Evolutionary conservation across 2,888 invertebrate species (phyloP).

Genomic region (Eutolmus rufibarbis): DNA sequence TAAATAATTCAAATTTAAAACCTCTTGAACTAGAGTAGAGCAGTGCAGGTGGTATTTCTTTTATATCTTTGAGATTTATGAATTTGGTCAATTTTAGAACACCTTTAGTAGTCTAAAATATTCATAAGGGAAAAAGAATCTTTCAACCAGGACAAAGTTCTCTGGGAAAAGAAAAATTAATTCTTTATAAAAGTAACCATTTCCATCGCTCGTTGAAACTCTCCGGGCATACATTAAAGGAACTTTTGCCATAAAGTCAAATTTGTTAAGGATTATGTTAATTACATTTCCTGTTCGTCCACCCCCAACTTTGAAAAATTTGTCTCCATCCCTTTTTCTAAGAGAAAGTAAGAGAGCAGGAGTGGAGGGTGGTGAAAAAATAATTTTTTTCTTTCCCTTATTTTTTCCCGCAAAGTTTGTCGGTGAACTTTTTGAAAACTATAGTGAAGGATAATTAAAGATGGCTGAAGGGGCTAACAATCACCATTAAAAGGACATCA

Average conservation of each 20-base stretch:
- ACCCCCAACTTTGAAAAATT: not conserved
- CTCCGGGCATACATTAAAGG: not conserved
- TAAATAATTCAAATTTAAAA: not conserved
- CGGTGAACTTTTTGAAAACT: constrained; percentile 6
- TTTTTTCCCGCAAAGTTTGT: not conserved
- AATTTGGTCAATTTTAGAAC: not conserved
- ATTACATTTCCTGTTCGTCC: not conserved
- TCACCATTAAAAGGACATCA: constrained; percentile 33
- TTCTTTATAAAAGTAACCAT: not conserved
- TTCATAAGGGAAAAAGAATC: not conserved
- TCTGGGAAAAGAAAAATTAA: not conserved
- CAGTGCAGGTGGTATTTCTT: not conserved
- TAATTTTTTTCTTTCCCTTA: not conserved
- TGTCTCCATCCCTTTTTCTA: not conserved
- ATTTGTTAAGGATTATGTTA: constrained; percentile 8
- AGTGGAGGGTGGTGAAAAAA: not conserved
- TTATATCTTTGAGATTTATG: not conserved
- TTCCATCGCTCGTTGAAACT: not conserved
- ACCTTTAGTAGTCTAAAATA: not conserved
- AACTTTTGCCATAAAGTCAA: not conserved
- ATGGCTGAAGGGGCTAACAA: constrained; percentile 3
- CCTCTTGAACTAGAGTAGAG: not conserved
- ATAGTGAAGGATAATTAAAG: constrained; percentile 17
- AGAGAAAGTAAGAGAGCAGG: not conserved
- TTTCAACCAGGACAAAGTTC: not conserved